These are phyloP conservation scores for Acleris holmiana DNA, from an alignment of 2,888 invertebrate genomes.

Conservation along the genomic window DNA sequence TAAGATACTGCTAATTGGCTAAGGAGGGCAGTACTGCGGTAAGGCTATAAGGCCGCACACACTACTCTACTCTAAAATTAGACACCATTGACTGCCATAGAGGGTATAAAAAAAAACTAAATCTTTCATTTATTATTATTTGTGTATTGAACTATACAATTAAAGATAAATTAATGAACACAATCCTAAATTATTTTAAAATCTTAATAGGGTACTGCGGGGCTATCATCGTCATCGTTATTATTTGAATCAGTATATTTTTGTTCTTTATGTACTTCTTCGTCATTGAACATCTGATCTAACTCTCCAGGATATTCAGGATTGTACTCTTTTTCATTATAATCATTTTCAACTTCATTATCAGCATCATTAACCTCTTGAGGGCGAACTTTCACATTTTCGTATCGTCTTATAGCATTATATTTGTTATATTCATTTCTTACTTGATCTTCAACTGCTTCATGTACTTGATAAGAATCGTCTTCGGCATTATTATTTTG, in stretches of 20 bases:
- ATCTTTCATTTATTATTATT: not conserved
- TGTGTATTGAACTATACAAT: conserved; percentile 20
- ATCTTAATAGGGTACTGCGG: conserved; percentile 61
- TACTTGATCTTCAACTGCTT: conserved; percentile 43
- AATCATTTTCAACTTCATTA: conserved; percentile 43
- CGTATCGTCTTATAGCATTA: conserved; percentile 52
- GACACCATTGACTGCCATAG: no score
- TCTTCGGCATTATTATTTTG: conserved; percentile 42
- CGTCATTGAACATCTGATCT: conserved; percentile 57
- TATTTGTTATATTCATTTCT: conserved; percentile 54
- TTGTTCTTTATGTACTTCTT: conserved; percentile 52
- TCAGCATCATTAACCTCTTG: conserved; percentile 49
- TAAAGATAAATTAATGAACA: not conserved
- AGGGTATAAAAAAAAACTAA: not conserved
- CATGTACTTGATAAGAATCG: conserved; percentile 38
- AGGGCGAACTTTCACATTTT: conserved; percentile 54
- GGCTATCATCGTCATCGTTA: conserved; percentile 60
- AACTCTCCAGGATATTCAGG: conserved; percentile 51
- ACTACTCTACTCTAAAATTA: no score
- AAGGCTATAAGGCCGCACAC: no score
- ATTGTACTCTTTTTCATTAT: conserved; percentile 46
- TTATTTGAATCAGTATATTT: conserved; percentile 62
- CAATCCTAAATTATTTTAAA: not conserved
- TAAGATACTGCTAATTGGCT: no score
- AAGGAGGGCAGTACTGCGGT: no score